phyloP scores from a whole-genome alignment of 1,140 invertebrate species.

The Sitodiplosis mosellana region DNA sequence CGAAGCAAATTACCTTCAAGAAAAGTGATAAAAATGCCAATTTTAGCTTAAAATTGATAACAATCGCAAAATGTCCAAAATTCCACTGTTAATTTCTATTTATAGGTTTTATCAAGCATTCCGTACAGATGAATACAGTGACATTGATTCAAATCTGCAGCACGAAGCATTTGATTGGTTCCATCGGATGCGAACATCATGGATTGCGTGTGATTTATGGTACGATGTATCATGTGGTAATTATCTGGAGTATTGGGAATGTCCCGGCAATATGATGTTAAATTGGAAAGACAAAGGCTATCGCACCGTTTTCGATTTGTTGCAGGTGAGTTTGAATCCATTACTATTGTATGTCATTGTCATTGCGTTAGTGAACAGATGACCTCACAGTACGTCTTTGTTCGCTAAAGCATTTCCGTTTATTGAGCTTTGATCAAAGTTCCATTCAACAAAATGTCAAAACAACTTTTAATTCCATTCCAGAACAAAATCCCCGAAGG shows the following conservation, averaged over 20 bases:
- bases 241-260: slow-evolving; percentile 33
- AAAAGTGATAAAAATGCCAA: no score
- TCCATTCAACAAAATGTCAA: no score
- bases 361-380: no score
- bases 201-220: slow-evolving; percentile 37
- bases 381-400: no score
- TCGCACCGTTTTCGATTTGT: slow-evolving; percentile 32
- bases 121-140: background rate
- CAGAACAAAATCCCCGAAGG: background rate
- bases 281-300: slow-evolving; percentile 45
- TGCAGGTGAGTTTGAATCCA: slow-evolving; percentile 28
- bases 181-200: slow-evolving; percentile 30
- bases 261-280: slow-evolving; percentile 34
- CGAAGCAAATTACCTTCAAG: no score
- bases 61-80: no score
- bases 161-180: slow-evolving; percentile 29
- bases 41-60: no score
- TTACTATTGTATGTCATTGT: no score
- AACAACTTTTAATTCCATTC: no score
- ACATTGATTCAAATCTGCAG: slow-evolving; percentile 14
- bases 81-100: no score
- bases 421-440: slow-evolving; percentile 26
- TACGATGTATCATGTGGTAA: slow-evolving; percentile 36
- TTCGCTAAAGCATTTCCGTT: slow-evolving; percentile 26
- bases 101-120: background rate